These are phyloP conservation scores for Menura novaehollandiae DNA, from an alignment of 2,113 vertebrate genomes.

Conservation along the genomic window DNA sequence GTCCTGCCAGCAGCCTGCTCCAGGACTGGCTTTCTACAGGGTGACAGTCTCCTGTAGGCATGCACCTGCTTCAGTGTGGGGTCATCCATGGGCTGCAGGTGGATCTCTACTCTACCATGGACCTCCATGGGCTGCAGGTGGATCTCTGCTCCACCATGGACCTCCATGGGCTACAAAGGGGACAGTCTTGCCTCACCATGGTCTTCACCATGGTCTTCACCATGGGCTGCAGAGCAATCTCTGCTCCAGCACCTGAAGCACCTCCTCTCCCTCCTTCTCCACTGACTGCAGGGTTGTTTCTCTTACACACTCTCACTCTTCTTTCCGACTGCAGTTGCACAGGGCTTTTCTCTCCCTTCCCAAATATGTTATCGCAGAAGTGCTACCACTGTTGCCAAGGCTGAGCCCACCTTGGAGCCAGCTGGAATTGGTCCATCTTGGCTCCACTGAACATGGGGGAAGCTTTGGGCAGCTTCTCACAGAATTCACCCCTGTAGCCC, in stretches of 20 bases:
- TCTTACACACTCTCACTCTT: neutral
- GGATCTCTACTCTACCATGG: neutral
- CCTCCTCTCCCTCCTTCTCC: neutral
- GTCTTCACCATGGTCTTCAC: too few relatives aligned
- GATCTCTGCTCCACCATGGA: neutral
- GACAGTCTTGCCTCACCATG: too few relatives aligned
- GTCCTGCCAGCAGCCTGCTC: neutral
- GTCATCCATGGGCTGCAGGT: neutral
- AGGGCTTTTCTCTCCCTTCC: neutral
- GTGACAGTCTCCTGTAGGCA: neutral
- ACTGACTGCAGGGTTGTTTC: neutral
- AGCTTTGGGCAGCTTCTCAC: neutral
- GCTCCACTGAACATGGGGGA: neutral
- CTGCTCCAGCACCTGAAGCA: neutral
- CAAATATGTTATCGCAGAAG: neutral
- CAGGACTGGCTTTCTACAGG: neutral
- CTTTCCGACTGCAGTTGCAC: neutral
- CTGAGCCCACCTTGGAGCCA: neutral
- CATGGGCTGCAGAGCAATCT: neutral
- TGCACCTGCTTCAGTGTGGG: neutral
- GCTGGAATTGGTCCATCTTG: neutral
- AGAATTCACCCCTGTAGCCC: neutral
- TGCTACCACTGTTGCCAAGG: neutral
- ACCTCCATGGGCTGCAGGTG: neutral
- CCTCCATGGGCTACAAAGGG: too few relatives aligned